Conservation (phyloP, 2,797 vertebrate species). For the Pempheris klunzingeri region DNA sequence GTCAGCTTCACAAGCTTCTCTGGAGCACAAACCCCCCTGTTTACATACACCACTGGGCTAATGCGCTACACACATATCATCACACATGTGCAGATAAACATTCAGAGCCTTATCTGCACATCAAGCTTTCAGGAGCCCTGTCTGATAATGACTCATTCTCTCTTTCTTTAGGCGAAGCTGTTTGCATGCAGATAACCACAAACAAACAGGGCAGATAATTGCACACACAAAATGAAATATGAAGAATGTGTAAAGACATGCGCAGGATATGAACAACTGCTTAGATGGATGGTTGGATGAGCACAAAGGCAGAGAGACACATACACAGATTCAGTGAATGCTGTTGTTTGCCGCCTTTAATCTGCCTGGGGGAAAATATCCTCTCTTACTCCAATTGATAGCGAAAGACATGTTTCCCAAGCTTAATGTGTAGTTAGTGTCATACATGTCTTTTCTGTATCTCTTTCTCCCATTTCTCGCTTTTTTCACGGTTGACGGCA, state of each 20-base stretch:
- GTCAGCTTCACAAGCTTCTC: slow-evolving; percentile 8
- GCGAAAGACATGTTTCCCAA: slow-evolving; percentile 36
- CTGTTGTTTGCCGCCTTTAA: background rate
- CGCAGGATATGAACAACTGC: slow-evolving; percentile 39
- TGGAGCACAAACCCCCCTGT: slow-evolving; percentile 6
- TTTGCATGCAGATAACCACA: slow-evolving; percentile 64
- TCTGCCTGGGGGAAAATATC: slow-evolving; percentile 24
- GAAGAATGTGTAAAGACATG: slow-evolving; percentile 37
- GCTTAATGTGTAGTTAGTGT: slow-evolving; percentile 33
- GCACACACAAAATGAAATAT: slow-evolving; percentile 49
- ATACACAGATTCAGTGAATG: slow-evolving; percentile 3
- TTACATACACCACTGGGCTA: slow-evolving; percentile 28
- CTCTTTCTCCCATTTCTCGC: slow-evolving; percentile 25
- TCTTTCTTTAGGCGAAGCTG: slow-evolving; percentile 53
- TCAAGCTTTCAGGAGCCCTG: slow-evolving; percentile 35
- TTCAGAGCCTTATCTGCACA: slow-evolving; percentile 43
- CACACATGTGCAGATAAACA: slow-evolving; percentile 39
- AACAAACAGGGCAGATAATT: slow-evolving; percentile 69
- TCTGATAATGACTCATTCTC: slow-evolving; percentile 54
- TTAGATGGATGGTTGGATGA: slow-evolving; percentile 46
- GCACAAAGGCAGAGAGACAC: slow-evolving; percentile 16
- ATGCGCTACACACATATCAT: slow-evolving; percentile 9
- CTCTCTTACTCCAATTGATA: slow-evolving; percentile 23
- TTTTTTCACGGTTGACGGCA: slow-evolving; percentile 25
- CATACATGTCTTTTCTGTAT: slow-evolving; percentile 2